These are phyloP conservation scores for Drosophila carrolli DNA, from an alignment of 1,140 invertebrate species.

Conservation along the genomic window DNA sequence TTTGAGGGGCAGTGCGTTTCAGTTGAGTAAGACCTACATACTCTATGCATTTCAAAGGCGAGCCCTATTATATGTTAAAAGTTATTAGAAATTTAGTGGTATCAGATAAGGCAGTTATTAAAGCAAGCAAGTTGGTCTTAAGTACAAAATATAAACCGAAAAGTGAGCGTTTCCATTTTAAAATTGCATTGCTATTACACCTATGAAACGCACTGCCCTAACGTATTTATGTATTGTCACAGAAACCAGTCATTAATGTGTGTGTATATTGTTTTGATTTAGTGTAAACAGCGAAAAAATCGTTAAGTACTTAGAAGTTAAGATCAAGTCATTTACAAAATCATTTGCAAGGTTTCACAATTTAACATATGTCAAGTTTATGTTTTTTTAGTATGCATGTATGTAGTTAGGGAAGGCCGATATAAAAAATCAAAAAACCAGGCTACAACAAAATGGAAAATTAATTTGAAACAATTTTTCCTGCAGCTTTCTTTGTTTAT, in stretches of 20 bases:
- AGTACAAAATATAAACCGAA: neutral
- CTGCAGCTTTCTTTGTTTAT: neutral
- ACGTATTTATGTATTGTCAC: constrained; percentile 58
- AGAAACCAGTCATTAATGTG: constrained; percentile 67
- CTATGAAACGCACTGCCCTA: constrained; percentile 33
- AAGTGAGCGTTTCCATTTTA: neutral
- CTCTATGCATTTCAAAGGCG: neutral
- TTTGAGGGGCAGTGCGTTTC: constrained; percentile 14
- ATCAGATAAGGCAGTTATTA: constrained; percentile 5
- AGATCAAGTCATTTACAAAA: constrained; percentile 64
- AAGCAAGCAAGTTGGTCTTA: constrained; percentile 1
- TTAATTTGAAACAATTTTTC: neutral
- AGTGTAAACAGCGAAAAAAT: constrained; percentile 30
- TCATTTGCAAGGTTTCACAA: constrained; percentile 28
- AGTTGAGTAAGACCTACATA: neutral
- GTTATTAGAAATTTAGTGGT: neutral
- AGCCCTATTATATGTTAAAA: neutral
- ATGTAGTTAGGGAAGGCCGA: neutral
- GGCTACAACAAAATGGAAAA: neutral
- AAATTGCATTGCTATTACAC: neutral
- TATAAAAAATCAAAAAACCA: neutral
- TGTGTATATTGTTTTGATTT: constrained; percentile 20
- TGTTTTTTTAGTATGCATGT: neutral
- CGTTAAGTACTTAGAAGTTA: constrained; percentile 59
- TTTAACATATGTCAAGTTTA: constrained; percentile 13